Conservation (phyloP, 2,888 invertebrate genomes). For the Callyntrura sp. region DNA sequence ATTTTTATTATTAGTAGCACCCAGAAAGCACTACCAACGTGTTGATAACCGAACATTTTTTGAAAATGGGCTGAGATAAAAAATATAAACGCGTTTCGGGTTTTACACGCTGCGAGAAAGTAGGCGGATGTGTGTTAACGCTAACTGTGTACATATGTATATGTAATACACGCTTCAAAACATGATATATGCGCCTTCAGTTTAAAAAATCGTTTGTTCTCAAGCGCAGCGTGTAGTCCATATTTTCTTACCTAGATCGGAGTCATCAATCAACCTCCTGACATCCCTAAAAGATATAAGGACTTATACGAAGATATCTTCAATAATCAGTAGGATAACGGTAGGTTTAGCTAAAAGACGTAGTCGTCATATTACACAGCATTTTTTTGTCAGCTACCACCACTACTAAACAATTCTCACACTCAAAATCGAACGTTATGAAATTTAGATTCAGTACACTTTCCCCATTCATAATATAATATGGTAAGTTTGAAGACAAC, state of each 20-base stretch:
- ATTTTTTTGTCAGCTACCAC: not conserved
- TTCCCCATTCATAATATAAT: not conserved
- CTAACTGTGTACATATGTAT: too few relatives aligned
- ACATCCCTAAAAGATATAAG: constrained; percentile 27
- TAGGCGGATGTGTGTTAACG: not conserved
- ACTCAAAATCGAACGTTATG: too few relatives aligned
- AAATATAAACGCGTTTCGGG: not conserved
- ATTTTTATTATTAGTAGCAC: not conserved
- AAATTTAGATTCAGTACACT: too few relatives aligned
- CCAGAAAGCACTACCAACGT: not conserved
- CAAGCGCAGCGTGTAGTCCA: not conserved
- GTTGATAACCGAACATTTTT: constrained; percentile 22
- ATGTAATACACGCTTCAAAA: constrained; percentile 7
- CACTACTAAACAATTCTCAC: too few relatives aligned
- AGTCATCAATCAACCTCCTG: constrained; percentile 49
- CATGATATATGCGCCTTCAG: not conserved
- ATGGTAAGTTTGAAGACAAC: not conserved
- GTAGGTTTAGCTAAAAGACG: too few relatives aligned
- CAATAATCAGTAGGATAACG: not conserved
- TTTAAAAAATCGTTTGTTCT: not conserved
- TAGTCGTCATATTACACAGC: not conserved
- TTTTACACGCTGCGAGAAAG: not conserved
- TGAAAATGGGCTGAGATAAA: constrained; percentile 16
- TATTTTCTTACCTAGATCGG: not conserved
- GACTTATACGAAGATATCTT: constrained; percentile 2